These are phyloP conservation scores for Eulemur mongoz DNA, from an alignment of 2,797 vertebrate genomes.

Conservation along the genomic window DNA sequence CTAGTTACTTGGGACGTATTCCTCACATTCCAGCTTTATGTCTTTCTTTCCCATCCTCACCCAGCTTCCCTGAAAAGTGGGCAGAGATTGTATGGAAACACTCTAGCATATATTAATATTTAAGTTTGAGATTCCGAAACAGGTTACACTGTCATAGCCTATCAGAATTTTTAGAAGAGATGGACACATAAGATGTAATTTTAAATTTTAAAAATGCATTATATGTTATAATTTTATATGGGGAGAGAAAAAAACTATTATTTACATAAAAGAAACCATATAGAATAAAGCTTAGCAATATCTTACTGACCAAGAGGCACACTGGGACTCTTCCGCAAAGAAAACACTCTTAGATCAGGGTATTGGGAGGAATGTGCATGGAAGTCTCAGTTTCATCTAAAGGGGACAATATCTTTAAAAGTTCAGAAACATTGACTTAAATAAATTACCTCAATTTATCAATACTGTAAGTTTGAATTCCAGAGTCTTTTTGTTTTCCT, in stretches of 20 bases:
- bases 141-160: not conserved
- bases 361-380: not conserved
- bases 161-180: not conserved
- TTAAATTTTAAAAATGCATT: not conserved
- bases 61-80: not conserved
- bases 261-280: not conserved
- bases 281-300: not conserved
- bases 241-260: not conserved
- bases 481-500: not conserved
- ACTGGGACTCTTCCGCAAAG: rapidly evolving
- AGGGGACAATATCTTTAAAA: not conserved
- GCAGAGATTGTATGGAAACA: not conserved
- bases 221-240: not conserved
- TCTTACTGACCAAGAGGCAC: not conserved
- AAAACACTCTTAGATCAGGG: not conserved
- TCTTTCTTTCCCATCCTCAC: not conserved
- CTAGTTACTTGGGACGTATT: not conserved
- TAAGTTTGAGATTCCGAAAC: not conserved
- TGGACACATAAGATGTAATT: not conserved
- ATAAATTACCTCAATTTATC: not conserved
- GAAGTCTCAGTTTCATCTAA: not conserved
- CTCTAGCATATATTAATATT: not conserved
- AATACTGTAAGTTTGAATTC: slow-evolving; percentile 21
- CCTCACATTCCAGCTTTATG: not conserved
- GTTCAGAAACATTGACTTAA: not conserved